These are phyloP conservation scores for Cossypha caffra DNA, from an alignment of 2,797 vertebrate genomes.

Conservation along the genomic window DNA sequence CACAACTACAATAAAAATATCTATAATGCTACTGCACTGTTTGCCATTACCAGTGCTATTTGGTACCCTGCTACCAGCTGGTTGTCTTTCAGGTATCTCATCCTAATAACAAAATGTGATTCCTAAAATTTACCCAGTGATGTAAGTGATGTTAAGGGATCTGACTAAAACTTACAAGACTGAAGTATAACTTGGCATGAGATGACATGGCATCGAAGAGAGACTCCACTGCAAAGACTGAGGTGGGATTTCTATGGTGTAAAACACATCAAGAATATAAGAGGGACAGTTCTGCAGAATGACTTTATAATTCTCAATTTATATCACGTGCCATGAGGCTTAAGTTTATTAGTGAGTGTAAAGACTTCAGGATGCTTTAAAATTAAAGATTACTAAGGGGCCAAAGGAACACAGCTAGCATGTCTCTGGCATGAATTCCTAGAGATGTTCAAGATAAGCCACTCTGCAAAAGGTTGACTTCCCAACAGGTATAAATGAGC, in stretches of 20 bases:
- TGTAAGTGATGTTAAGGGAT: not conserved
- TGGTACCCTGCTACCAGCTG: not conserved
- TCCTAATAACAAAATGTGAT: not conserved
- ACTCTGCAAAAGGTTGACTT: not conserved
- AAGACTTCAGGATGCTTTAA: not conserved
- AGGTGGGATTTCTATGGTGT: not conserved
- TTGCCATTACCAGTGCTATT: not conserved
- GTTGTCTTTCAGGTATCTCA: not conserved
- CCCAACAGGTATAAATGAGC: not conserved
- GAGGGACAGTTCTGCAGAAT: not conserved
- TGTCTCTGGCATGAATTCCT: not conserved
- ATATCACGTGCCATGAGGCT: not conserved
- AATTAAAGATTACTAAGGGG: not conserved
- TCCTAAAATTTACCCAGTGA: not conserved
- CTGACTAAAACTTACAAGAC: not conserved
- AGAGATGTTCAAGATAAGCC: not conserved
- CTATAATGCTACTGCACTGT: not conserved
- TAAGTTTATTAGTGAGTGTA: not conserved
- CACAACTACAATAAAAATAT: not conserved
- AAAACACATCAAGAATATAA: not conserved
- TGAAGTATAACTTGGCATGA: not conserved
- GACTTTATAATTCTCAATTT: not conserved
- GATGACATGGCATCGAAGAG: not conserved
- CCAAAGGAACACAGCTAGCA: not conserved
- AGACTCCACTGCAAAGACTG: fast-evolving